phyloP scores from a whole-genome alignment of 2,797 vertebrate genomes.

The Microctenopoma steveboyesi region DNA sequence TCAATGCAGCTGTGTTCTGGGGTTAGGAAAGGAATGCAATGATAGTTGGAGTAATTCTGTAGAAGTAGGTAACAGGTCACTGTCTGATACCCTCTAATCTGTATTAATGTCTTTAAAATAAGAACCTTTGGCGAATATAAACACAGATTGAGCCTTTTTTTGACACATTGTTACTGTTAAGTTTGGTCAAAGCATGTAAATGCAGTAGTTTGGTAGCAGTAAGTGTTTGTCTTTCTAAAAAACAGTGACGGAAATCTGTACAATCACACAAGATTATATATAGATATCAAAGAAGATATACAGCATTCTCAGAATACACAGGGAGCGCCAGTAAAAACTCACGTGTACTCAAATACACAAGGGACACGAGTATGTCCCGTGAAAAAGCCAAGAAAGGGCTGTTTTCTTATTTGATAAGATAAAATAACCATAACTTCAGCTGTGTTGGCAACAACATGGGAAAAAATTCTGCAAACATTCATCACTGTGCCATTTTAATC shows the following conservation, averaged over 20 bases:
- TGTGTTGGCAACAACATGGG: conserved; percentile 24
- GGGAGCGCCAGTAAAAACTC: background rate
- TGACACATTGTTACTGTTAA: background rate
- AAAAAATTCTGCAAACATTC: conserved; percentile 23
- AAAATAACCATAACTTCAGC: conserved; percentile 15
- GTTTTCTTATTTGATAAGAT: conserved; percentile 23
- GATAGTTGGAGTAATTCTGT: conserved; percentile 47
- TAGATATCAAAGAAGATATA: too few species aligned
- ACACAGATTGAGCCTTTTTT: background rate
- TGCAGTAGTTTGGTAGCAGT: too few species aligned
- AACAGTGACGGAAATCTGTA: background rate
- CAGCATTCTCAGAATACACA: background rate
- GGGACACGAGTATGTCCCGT: background rate
- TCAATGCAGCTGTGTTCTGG: conserved; percentile 60
- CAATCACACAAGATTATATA: background rate
- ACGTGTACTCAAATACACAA: background rate
- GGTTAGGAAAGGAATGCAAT: conserved; percentile 65
- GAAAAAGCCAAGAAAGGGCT: background rate
- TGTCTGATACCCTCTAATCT: background rate
- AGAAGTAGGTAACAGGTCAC: conserved; percentile 71
- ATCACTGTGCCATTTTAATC: conserved; percentile 29
- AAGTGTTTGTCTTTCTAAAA: too few species aligned
- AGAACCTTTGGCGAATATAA: conserved; percentile 1
- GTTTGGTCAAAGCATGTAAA: background rate
- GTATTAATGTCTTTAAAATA: background rate